Evolutionary conservation across 1,140 invertebrate species (phyloP).

Genomic region (Zelostemma sp.): DNA sequence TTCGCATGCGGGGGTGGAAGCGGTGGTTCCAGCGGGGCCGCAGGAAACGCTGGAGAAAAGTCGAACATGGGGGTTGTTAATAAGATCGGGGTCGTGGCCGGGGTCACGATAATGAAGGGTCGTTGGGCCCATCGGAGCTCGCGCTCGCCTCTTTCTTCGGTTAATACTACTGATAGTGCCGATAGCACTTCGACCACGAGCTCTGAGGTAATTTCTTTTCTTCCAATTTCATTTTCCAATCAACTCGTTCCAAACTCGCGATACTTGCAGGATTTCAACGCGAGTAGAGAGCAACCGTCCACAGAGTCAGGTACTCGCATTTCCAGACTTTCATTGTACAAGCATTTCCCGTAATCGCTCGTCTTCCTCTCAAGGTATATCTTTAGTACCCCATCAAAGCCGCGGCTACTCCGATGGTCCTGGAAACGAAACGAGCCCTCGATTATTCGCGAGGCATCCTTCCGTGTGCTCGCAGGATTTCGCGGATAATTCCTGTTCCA

Average conservation of each 20-base stretch:
- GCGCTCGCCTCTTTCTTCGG: slow-evolving; percentile 47
- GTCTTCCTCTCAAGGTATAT: slow-evolving; percentile 16
- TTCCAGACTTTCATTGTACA: not conserved
- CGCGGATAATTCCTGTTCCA: slow-evolving; percentile 76
- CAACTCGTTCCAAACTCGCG: not conserved
- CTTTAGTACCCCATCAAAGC: slow-evolving; percentile 66
- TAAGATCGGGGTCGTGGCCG: slow-evolving; percentile 59
- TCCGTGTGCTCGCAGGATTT: slow-evolving; percentile 86
- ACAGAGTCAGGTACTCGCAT: slow-evolving; percentile 42
- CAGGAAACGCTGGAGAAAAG: slow-evolving; percentile 36
- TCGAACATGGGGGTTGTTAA: slow-evolving; percentile 40
- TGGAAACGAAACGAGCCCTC: slow-evolving; percentile 51
- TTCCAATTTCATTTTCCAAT: not conserved
- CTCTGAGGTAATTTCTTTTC: slow-evolving; percentile 55
- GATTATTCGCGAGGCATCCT: slow-evolving; percentile 73
- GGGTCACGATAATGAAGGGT: slow-evolving; percentile 63
- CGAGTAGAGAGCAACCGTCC: slow-evolving; percentile 74
- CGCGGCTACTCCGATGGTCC: slow-evolving; percentile 68
- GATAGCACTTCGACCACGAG: slow-evolving; percentile 61
- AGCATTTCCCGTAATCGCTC: too few species aligned
- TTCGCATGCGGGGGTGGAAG: slow-evolving; percentile 62
- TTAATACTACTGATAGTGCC: slow-evolving; percentile 59
- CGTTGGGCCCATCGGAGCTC: slow-evolving; percentile 58
- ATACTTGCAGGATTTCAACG: slow-evolving; percentile 74
- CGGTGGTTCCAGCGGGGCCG: slow-evolving; percentile 17